Conservation (phyloP, 2,113 vertebrate species). For the Tenrec ecaudatus region DNA sequence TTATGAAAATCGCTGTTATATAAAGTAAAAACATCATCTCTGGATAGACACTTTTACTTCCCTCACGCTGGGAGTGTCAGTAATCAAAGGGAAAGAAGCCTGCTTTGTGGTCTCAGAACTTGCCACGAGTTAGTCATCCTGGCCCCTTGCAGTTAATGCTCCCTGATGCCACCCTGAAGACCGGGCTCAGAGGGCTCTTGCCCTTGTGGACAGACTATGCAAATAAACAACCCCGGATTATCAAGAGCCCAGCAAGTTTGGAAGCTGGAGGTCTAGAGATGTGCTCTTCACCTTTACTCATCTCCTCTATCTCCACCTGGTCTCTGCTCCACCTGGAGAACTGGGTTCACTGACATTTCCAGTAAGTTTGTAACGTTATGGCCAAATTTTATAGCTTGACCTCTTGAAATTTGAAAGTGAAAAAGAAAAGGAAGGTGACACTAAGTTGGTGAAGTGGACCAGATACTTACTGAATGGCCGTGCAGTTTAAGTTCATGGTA, state of each 20-base stretch:
- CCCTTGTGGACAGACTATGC: neutral
- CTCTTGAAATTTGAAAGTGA: conserved; percentile 43
- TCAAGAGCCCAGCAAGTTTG: neutral
- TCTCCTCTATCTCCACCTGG: neutral
- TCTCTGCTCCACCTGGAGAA: neutral
- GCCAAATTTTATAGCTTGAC: neutral
- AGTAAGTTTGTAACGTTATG: neutral
- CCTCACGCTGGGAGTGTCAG: neutral
- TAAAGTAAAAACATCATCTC: conserved; percentile 33
- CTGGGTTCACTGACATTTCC: neutral
- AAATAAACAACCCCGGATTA: neutral
- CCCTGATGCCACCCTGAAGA: neutral
- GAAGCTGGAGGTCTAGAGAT: neutral
- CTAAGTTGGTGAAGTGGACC: neutral
- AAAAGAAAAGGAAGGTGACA: neutral
- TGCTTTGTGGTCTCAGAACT: neutral
- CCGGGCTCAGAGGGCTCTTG: neutral
- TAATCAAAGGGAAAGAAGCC: neutral
- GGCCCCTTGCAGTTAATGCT: neutral
- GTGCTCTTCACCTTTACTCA: neutral
- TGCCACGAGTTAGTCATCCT: neutral
- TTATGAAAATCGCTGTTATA: conserved; percentile 48
- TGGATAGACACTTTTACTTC: conserved; percentile 34
- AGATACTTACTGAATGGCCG: neutral
- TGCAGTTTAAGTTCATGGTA: conserved; percentile 28